phyloP scores from a whole-genome alignment of 2,797 vertebrate species.

The Clarias fuscus region DNA sequence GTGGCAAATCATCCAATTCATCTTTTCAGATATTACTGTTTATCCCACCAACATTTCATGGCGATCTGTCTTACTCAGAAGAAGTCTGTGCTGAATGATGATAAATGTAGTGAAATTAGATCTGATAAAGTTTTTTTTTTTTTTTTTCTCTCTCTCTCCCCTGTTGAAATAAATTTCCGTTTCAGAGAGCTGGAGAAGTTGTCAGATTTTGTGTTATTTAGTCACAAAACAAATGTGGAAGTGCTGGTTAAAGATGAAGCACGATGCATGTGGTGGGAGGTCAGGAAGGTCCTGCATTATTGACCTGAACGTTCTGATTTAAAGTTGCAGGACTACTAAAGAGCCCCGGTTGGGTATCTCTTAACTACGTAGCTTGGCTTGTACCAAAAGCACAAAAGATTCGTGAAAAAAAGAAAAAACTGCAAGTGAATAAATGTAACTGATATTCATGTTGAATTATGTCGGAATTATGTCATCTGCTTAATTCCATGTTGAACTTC shows the following conservation, averaged over 20 bases:
- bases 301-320: neutral
- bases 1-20: neutral
- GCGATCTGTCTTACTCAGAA: neutral
- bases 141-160: neutral
- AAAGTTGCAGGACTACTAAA: neutral
- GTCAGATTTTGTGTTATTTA: neutral
- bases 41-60: neutral
- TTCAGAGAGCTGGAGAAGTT: neutral
- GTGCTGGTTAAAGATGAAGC: neutral
- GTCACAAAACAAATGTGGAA: too few relatives aligned
- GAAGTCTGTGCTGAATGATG: neutral
- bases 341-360: neutral
- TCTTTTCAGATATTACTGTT: constrained; percentile 1
- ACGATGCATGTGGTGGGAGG: neutral
- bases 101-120: neutral
- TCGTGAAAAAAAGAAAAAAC: neutral
- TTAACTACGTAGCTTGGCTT: neutral
- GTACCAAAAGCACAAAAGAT: neutral
- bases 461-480: too few relatives aligned
- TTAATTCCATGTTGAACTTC: too few relatives aligned
- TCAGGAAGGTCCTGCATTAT: neutral
- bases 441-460: neutral
- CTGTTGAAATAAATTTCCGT: neutral
- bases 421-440: neutral
- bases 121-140: neutral